Evolutionary conservation across 1,140 invertebrate genomes (phyloP), one percentile per base, ranked within the genome.

Genomic region (Venustaconcha ellipsiformis): DNA sequence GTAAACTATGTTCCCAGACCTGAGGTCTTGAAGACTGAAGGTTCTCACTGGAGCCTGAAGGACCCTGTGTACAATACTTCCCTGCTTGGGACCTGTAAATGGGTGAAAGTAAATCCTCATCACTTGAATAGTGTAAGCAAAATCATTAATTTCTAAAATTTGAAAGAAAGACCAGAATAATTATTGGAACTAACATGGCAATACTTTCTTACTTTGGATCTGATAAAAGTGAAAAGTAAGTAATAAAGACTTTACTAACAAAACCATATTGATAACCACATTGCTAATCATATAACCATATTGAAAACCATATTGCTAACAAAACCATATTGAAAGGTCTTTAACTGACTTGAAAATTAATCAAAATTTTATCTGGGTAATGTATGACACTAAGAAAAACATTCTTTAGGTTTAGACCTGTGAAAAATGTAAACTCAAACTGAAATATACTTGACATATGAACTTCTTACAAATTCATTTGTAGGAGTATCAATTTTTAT

Each of bases 1-100:
- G 58, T 86, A 86, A 26, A 74, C 74, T n/a, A 86, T 70, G 17
- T 77, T 64, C 26, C 77, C 76, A 18, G 65, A 64, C 57, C 70
- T 74, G 14, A 86, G 65, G 23, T 84, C 75, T 57, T 72, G 68
- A 2, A 83, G 70, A 17, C 79, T 70, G 78, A 86, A 86, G 5
- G 58, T 59, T 55, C 60, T 65, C 12, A 83, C 68, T 23, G 60
- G 18, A 13, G 66, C 67, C 3, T 64, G 30, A 1, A 58, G 57
- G 2, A 67, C 20, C 23, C 48, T 57, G 37, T 73, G 72, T 14
- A 78, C 26, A 23, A 85, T 18, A 13, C 60, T 18, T 6, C 82
- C 82, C 67, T 79, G 62, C 23, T 72, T 57, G 6, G 84, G 82
- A 78, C 82, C 84, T 85, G 69, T 37, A 60, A 68, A 14, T 64